Percentiles rank a stretch among this genome's conserved stretches.
Conservation (phyloP, 2,113 vertebrate genomes). For the Hydrolagus affinis region DNA sequence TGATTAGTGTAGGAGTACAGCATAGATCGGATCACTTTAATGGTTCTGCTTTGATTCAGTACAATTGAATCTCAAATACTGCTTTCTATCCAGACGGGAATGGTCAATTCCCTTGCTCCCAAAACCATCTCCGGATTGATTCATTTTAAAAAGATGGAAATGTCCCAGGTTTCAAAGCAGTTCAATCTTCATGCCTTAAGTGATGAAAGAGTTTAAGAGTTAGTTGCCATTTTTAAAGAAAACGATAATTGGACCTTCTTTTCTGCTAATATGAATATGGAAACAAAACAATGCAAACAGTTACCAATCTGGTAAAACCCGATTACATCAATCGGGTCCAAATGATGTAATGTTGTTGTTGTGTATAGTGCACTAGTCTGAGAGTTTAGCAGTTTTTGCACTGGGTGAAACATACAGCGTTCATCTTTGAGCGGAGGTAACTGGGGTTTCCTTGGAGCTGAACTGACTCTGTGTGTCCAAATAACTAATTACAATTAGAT, state of each 20-base stretch:
- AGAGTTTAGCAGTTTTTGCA: background rate
- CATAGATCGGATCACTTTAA: background rate
- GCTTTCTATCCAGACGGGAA: background rate
- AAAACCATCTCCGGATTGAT: background rate
- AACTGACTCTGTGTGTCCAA: too few relatives aligned
- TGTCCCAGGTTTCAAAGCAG: background rate
- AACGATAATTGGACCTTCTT: background rate
- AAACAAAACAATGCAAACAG: background rate
- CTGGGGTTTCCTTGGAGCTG: too few relatives aligned
- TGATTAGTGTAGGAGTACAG: background rate
- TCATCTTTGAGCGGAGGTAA: background rate
- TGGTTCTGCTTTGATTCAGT: background rate
- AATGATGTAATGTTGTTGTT: background rate
- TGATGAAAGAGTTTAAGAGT: background rate
- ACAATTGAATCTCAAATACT: background rate
- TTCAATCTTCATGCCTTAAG: constrained; percentile 1
- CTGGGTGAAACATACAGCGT: background rate
- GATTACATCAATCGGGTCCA: background rate
- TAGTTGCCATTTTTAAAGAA: background rate
- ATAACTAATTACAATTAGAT: too few relatives aligned
- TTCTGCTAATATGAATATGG: background rate
- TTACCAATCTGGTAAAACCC: background rate
- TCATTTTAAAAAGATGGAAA: constrained; percentile 17
- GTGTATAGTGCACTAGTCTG: background rate
- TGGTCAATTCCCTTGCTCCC: constrained; percentile 15